Base-by-base conservation (phyloP, 2,888 invertebrate genomes). In the Drosophila colorata region DNA sequence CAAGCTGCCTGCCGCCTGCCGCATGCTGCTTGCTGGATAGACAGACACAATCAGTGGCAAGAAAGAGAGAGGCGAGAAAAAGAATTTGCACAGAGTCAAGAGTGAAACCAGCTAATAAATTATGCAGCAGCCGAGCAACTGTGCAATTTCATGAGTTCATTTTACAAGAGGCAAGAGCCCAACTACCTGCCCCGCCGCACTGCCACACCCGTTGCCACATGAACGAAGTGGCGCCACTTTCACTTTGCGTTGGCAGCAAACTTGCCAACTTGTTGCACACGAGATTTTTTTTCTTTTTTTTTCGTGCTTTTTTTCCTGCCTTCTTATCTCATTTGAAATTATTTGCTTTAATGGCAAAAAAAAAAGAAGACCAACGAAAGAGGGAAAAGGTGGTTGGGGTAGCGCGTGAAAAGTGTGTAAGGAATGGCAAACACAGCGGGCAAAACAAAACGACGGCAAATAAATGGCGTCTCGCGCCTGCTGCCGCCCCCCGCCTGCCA, bases 291-390 rank as follows among this genome's bases (percentile, higher is more conserved):
- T 31, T 2, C 16, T 33, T 28, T 53, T 33, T 59, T 43, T 52
- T 16, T 52, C 18, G 11, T 43, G 43, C 53, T 49, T 41, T 38
- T 41, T 28, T 43, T 20, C 11, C 11, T 52, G 48, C 55, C 51
- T 73, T 66, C 81, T 84, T 85, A 81, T 88, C 85, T 87, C 79
- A 84, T 88, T 87, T 84, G 70, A 75, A 78, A 87, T 87, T 87
- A 84, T 87, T 87, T 81, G 81, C 85, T 81, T 84, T 84, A 88
- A 83, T 87, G 70, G 88, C 74, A 31, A 38, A 4, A 23, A 28
- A 28, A 44, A 28, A 16, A 37, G 13, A 9, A 48, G 23, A 44
- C 20, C 9, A 14, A 44, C 33, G 18, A 56, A 13, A 4, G 18
- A 25, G 47, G 33, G 23, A 8, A 18, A 13, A 23, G 18, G 14